phyloP scores from a whole-genome alignment of 2,113 vertebrate genomes.

The Peromyscus californicus region DNA sequence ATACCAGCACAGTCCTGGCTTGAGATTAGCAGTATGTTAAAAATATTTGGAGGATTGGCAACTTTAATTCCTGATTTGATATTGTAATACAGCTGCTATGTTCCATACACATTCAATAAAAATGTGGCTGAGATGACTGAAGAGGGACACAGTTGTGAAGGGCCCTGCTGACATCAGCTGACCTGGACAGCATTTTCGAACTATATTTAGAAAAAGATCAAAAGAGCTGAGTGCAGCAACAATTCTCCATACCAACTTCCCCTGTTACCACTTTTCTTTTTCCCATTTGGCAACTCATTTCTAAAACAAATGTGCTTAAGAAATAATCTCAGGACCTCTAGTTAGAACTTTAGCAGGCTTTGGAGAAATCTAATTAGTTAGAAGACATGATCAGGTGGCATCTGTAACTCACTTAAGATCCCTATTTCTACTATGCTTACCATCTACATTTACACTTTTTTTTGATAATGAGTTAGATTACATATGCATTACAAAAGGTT shows the following conservation, averaged over 20 bases:
- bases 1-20: constrained; percentile 76
- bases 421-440: constrained; percentile 38
- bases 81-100: constrained; percentile 58
- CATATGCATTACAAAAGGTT: constrained; percentile 59
- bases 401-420: neutral
- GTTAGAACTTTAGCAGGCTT: constrained; percentile 53
- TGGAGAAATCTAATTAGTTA: constrained; percentile 12
- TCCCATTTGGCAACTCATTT: constrained; percentile 70
- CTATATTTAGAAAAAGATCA: constrained; percentile 83
- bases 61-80: constrained; percentile 78
- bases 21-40: constrained; percentile 79
- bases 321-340: constrained; percentile 36
- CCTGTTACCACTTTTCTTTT: constrained; percentile 67
- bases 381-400: neutral
- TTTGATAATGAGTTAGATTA: constrained; percentile 37
- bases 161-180: constrained; percentile 72
- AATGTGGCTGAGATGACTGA: constrained; percentile 65
- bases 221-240: constrained; percentile 75
- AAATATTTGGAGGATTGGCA: constrained; percentile 73
- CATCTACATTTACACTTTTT: neutral
- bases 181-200: constrained; percentile 68
- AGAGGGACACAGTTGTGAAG: constrained; percentile 33
- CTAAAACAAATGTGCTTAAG: constrained; percentile 56
- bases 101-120: constrained; percentile 72
- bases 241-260: constrained; percentile 79